phyloP scores from a whole-genome alignment of 2,797 vertebrate species.

The Liparis tanakae region DNA sequence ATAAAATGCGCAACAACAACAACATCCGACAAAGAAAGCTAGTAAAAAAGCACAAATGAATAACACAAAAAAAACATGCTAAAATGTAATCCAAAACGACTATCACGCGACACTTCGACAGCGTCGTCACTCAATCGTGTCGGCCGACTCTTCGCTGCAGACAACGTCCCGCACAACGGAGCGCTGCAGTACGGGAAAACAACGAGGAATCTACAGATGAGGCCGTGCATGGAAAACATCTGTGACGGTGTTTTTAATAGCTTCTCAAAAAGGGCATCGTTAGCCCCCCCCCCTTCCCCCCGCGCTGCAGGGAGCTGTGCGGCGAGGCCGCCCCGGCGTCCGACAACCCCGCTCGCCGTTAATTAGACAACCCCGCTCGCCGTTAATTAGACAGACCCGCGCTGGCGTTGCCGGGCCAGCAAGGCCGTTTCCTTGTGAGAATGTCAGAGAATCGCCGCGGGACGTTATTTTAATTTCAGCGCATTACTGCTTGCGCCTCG shows the following conservation, averaged over 20 bases:
- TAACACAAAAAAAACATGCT: too few species aligned
- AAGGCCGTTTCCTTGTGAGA: conserved; percentile 35
- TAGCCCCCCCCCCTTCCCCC: too few species aligned
- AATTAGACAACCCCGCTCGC: conserved; percentile 62
- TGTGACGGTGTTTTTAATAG: conserved; percentile 50
- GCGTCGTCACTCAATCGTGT: too few species aligned
- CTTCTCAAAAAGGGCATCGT: conserved; percentile 62
- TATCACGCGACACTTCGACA: too few species aligned
- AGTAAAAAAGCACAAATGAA: too few species aligned
- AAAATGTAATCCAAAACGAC: too few species aligned
- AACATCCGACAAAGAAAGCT: too few species aligned
- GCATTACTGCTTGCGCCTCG: conserved; percentile 67
- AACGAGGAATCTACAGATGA: conserved; percentile 24
- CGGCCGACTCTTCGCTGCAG: too few species aligned
- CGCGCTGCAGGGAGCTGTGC: conserved; percentile 39
- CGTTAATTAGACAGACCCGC: conserved; percentile 72
- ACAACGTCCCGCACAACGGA: too few species aligned
- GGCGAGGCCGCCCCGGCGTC: conserved; percentile 13
- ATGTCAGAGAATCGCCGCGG: conserved; percentile 45
- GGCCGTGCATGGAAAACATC: conserved; percentile 51
- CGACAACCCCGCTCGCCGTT: too few species aligned
- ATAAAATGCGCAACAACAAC: too few species aligned
- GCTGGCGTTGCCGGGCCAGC: conserved; percentile 30
- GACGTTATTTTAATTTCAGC: conserved; percentile 70
- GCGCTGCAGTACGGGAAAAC: conserved; percentile 3